A percentile compares a stretch with the other conserved stretches of the same genome.
These are phyloP conservation scores for Eristalis intricaria DNA, from an alignment of 2,888 invertebrate species.

Conservation along the genomic window DNA sequence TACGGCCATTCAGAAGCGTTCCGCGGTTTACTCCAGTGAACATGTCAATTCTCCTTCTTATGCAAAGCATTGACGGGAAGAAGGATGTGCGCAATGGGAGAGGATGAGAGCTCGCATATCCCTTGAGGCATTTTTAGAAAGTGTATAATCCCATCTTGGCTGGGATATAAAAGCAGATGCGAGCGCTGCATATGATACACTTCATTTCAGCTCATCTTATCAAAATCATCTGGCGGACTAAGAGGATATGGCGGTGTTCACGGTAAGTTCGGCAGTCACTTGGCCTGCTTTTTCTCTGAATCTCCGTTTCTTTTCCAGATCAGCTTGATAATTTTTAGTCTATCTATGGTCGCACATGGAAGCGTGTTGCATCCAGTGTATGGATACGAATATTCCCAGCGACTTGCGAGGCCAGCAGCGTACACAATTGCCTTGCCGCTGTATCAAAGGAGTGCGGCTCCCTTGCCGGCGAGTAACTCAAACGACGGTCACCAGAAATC, in stretches of 20 bases:
- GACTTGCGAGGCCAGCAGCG: not conserved
- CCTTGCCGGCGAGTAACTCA: not conserved
- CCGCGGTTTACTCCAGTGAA: not conserved
- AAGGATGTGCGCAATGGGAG: not conserved
- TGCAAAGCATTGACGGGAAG: not conserved
- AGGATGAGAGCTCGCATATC: not conserved
- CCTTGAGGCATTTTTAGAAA: not conserved
- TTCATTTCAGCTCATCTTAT: not conserved
- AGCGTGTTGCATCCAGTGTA: not conserved
- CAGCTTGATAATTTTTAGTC: not conserved
- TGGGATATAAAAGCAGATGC: not conserved
- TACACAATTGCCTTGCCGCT: not conserved
- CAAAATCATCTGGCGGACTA: not conserved
- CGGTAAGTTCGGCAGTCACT: not conserved
- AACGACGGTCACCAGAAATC: not conserved
- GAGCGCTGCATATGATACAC: not conserved
- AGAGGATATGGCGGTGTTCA: not conserved
- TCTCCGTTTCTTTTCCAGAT: not conserved
- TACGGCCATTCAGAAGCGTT: not conserved
- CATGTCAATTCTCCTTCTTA: not conserved
- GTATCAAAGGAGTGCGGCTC: not conserved
- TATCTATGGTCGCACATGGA: not conserved
- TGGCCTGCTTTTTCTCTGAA: not conserved
- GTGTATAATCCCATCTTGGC: not conserved
- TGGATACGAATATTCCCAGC: not conserved